These are phyloP conservation scores for Xiphophorus hellerii DNA, from an alignment of 2,113 vertebrate species.

Conservation along the genomic window DNA sequence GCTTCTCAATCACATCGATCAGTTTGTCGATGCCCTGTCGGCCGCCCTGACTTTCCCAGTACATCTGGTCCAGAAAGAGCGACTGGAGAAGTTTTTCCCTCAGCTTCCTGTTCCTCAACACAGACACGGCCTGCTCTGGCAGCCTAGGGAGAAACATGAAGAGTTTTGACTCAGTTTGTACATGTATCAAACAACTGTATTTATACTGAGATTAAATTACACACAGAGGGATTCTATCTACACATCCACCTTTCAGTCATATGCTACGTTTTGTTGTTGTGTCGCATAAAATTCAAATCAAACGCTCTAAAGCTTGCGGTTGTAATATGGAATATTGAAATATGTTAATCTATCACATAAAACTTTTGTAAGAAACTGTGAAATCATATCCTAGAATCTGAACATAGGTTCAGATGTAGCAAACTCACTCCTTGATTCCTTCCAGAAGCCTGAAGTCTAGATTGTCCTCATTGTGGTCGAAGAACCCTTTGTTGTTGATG, in stretches of 20 bases:
- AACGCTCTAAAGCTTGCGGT: no score
- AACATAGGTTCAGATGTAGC: not conserved
- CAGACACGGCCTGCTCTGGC: conserved; percentile 87
- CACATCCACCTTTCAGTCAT: no score
- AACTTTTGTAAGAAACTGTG: not conserved
- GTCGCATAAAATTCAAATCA: no score
- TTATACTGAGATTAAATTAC: no score
- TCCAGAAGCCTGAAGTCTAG: conserved; percentile 91
- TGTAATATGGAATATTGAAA: no score
- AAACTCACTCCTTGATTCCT: conserved; percentile 94
- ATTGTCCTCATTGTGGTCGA: conserved; percentile 94
- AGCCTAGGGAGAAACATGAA: conserved; percentile 77
- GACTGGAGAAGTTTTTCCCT: conserved; percentile 95
- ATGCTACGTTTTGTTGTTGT: no score
- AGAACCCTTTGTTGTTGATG: conserved; percentile 90
- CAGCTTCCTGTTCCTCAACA: conserved; percentile 88
- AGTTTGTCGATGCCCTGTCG: conserved; percentile 94
- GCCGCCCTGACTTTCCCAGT: conserved; percentile 96
- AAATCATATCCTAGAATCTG: not conserved
- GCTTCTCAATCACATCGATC: conserved; percentile 92
- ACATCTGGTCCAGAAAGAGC: conserved; percentile 92
- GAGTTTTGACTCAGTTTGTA: not conserved
- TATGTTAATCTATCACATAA: not conserved
- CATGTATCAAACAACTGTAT: not conserved
- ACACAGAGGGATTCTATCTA: no score